phyloP scores from a whole-genome alignment of 2,113 vertebrate genomes.

The Percopsis transmontana region DNA sequence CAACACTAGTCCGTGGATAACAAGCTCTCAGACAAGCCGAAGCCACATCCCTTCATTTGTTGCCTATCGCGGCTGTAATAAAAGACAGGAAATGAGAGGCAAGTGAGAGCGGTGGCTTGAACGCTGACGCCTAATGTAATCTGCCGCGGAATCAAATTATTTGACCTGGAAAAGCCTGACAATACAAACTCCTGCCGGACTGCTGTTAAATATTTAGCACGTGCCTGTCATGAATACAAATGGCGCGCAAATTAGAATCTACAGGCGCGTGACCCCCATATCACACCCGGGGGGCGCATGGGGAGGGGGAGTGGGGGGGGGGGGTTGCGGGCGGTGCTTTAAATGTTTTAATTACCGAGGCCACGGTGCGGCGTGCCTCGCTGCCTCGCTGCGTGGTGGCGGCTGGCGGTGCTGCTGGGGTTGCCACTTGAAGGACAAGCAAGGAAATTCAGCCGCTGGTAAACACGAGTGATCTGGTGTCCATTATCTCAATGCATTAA shows the following conservation, averaged over 20 bases:
- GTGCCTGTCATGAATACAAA: constrained; percentile 98
- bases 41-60: constrained; percentile 62
- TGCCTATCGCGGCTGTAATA: constrained; percentile 68
- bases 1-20: constrained; percentile 68
- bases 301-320: constrained; percentile 44
- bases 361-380: constrained; percentile 67
- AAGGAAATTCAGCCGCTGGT: constrained; percentile 76
- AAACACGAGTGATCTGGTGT: constrained; percentile 68
- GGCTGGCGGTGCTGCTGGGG: constrained; percentile 2
- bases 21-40: constrained; percentile 61
- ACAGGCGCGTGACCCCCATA: constrained; percentile 95
- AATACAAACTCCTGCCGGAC: constrained; percentile 87
- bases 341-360: constrained; percentile 95
- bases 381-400: constrained; percentile 36
- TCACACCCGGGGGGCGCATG: constrained; percentile 82
- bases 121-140: constrained; percentile 91
- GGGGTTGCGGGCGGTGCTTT: constrained; percentile 85
- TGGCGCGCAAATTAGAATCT: constrained; percentile 97
- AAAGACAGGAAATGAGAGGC: constrained; percentile 74
- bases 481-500: constrained; percentile 62
- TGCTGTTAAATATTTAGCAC: constrained; percentile 96
- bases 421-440: constrained; percentile 88
- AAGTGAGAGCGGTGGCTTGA: constrained; percentile 78
- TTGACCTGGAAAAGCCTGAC: constrained; percentile 88
- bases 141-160: constrained; percentile 96